A percentile compares a stretch with the other conserved stretches of the same genome.
These are phyloP conservation scores for Xestia sexstrigata DNA, from an alignment of 2,888 invertebrate genomes.

Conservation along the genomic window DNA sequence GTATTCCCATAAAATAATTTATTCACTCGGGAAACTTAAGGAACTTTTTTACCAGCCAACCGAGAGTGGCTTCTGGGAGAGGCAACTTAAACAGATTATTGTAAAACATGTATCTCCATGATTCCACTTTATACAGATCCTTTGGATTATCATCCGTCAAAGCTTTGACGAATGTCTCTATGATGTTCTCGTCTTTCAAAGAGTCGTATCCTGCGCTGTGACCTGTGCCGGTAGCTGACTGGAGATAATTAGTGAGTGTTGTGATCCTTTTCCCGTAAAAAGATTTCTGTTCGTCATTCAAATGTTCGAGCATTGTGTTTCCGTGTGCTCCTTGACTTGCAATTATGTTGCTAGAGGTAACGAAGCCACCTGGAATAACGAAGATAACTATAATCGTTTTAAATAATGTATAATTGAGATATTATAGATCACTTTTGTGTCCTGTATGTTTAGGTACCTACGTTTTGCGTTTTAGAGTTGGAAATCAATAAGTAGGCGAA, in stretches of 20 bases:
- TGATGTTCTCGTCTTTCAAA: slow-evolving; percentile 89
- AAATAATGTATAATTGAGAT: neutral
- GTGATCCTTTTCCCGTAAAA: slow-evolving; percentile 93
- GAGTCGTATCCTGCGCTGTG: slow-evolving; percentile 84
- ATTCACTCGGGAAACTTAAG: slow-evolving; percentile 90
- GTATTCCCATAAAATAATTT: slow-evolving; percentile 12
- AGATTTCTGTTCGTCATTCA: slow-evolving; percentile 91
- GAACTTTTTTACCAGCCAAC: slow-evolving; percentile 92
- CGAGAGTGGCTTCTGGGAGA: slow-evolving; percentile 89
- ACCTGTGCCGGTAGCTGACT: slow-evolving; percentile 75
- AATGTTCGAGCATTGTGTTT: slow-evolving; percentile 91
- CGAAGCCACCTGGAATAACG: slow-evolving; percentile 92
- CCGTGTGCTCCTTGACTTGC: slow-evolving; percentile 91
- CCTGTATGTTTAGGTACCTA: neutral
- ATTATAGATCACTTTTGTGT: too few species aligned
- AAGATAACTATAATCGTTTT: neutral
- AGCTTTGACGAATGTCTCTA: slow-evolving; percentile 92
- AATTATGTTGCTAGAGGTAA: slow-evolving; percentile 93
- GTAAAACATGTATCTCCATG: slow-evolving; percentile 92
- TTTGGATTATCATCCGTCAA: slow-evolving; percentile 91
- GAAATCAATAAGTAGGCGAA: too few species aligned
- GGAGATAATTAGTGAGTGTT: slow-evolving; percentile 91
- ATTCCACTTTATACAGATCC: slow-evolving; percentile 92
- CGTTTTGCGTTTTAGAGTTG: neutral
- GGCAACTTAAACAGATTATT: slow-evolving; percentile 92